These are phyloP conservation scores for Typhlichthys subterraneus DNA, from an alignment of 2,797 vertebrate genomes.

Conservation along the genomic window DNA sequence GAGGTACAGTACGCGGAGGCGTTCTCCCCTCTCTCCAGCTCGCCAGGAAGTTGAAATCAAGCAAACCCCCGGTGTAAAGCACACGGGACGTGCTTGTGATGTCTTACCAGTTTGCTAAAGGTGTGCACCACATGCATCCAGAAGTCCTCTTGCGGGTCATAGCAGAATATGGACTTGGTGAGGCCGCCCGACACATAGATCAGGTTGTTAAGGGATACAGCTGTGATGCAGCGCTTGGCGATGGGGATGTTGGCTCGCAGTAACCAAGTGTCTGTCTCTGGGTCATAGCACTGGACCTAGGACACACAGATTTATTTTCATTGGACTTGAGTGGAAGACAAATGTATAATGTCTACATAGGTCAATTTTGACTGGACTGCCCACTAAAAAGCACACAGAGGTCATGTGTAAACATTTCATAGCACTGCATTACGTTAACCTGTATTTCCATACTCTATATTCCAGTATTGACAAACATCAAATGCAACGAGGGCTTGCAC, in stretches of 20 bases:
- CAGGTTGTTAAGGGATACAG: conserved; percentile 93
- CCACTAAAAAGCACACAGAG: not conserved
- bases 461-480: not conserved
- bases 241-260: conserved; percentile 93
- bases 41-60: not conserved
- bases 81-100: not conserved
- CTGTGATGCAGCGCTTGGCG: conserved; percentile 94
- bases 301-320: conserved; percentile 11
- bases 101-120: conserved; percentile 91
- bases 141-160: conserved; percentile 92
- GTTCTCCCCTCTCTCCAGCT: too few relatives aligned
- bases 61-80: not conserved
- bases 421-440: too few relatives aligned
- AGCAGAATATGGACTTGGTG: conserved; percentile 95
- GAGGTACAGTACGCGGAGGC: not conserved
- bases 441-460: too few relatives aligned
- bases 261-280: conserved; percentile 88
- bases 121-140: conserved; percentile 97
- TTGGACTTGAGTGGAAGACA: not conserved
- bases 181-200: conserved; percentile 95
- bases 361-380: not conserved
- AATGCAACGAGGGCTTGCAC: not conserved
- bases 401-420: too few relatives aligned
- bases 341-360: not conserved
- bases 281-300: conserved; percentile 97